Conservation (phyloP, 2,888 invertebrate species). For the Dicranocentrus wangi region DNA sequence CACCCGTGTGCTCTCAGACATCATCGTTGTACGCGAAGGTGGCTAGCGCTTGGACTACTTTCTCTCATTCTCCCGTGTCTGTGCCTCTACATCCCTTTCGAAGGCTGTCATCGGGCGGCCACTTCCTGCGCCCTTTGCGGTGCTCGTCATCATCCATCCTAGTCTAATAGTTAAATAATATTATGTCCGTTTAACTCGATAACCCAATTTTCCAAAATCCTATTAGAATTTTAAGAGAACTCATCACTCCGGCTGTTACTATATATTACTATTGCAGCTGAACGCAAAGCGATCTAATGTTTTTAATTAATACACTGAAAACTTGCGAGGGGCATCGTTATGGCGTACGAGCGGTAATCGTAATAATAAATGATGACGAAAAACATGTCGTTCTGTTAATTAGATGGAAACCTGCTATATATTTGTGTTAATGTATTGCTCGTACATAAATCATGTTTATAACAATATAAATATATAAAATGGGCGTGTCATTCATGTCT, state of each 20-base stretch:
- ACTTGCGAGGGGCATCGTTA: no score
- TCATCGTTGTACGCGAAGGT: slow-evolving; percentile 85
- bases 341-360: no score
- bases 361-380: slow-evolving; percentile 1
- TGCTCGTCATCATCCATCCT: slow-evolving; percentile 80
- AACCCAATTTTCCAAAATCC: no score
- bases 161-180: slow-evolving; percentile 53
- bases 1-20: slow-evolving; percentile 81
- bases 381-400: background rate
- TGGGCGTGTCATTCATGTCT: background rate
- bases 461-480: slow-evolving; percentile 48
- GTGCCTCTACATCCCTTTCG: slow-evolving; percentile 93
- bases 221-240: no score
- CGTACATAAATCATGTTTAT: slow-evolving; percentile 37
- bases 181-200: slow-evolving; percentile 36
- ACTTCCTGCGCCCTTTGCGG: slow-evolving; percentile 86
- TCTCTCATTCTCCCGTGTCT: slow-evolving; percentile 93
- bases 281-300: background rate
- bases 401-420: slow-evolving; percentile 25
- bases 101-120: slow-evolving; percentile 85
- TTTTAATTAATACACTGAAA: no score
- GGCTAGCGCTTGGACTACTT: slow-evolving; percentile 89
- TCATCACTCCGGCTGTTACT: background rate
- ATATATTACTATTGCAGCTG: slow-evolving; percentile 25
- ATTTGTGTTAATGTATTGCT: slow-evolving; percentile 39